phyloP scores from a whole-genome alignment of 2,113 vertebrate genomes.

The Nesogale talazaci region DNA sequence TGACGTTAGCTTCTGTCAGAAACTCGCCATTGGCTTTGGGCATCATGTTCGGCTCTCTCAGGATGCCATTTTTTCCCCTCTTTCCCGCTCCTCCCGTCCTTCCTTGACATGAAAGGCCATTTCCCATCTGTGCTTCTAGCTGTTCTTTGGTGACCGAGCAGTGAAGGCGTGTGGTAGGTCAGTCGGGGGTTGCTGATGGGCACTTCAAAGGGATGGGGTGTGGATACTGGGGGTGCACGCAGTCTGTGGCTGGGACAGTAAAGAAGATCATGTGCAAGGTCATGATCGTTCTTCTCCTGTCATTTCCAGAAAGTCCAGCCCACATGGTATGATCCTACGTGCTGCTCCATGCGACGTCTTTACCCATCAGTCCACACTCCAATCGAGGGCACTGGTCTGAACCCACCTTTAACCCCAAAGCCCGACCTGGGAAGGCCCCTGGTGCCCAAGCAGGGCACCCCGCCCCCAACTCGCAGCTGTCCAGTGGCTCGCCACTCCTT shows the following conservation, averaged over 20 bases:
- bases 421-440: background rate
- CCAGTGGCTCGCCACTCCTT: too few relatives aligned
- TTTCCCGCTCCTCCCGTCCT: too few relatives aligned
- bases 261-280: background rate
- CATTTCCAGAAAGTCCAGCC: background rate
- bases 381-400: background rate
- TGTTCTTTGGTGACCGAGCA: conserved; percentile 25
- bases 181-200: background rate
- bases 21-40: background rate
- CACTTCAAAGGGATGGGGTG: background rate
- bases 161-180: background rate
- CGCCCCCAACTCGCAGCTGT: too few relatives aligned
- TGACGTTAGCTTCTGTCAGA: background rate
- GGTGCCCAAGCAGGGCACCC: background rate
- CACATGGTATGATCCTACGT: background rate
- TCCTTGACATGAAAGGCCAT: background rate
- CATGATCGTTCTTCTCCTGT: background rate
- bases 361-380: background rate
- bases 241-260: background rate
- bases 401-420: background rate
- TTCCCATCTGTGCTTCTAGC: background rate
- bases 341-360: background rate
- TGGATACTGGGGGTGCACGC: background rate
- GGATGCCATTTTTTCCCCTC: background rate
- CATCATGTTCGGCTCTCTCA: background rate